phyloP scores from a whole-genome alignment of 2,888 invertebrate species.

The Sericinus montela region DNA sequence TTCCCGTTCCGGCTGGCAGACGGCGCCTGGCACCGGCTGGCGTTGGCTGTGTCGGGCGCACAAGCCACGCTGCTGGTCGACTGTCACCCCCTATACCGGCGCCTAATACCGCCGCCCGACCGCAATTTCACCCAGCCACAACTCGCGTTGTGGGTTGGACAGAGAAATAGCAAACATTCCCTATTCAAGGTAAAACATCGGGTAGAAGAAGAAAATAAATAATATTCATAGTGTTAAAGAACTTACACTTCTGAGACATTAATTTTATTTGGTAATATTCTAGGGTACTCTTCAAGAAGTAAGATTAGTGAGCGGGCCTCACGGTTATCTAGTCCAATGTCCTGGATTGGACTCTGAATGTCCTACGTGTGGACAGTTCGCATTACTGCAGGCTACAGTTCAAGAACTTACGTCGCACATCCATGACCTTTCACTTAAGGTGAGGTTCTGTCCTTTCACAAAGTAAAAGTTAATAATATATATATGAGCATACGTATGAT shows the following conservation, averaged over 20 bases:
- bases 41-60: conserved; percentile 90
- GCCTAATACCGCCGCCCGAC: conserved; percentile 87
- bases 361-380: conserved; percentile 94
- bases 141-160: conserved; percentile 91
- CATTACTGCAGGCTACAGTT: conserved; percentile 89
- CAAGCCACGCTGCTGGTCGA: conserved; percentile 91
- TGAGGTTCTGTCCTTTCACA: too few relatives aligned
- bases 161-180: conserved; percentile 91
- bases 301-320: conserved; percentile 89
- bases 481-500: neutral
- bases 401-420: conserved; percentile 89
- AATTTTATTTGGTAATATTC: conserved; percentile 31
- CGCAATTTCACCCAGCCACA: conserved; percentile 87
- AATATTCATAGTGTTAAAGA: too few relatives aligned
- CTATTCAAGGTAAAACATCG: conserved; percentile 86
- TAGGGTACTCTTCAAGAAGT: conserved; percentile 94
- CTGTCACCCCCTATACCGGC: conserved; percentile 91
- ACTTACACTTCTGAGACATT: neutral
- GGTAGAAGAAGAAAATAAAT: neutral
- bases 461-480: too few relatives aligned
- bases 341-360: conserved; percentile 92
- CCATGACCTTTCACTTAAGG: conserved; percentile 90
- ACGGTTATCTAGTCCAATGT: conserved; percentile 92
- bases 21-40: conserved; percentile 92
- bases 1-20: conserved; percentile 93